Conservation (phyloP, 2,797 vertebrate species). For the Delichon dasypus region DNA sequence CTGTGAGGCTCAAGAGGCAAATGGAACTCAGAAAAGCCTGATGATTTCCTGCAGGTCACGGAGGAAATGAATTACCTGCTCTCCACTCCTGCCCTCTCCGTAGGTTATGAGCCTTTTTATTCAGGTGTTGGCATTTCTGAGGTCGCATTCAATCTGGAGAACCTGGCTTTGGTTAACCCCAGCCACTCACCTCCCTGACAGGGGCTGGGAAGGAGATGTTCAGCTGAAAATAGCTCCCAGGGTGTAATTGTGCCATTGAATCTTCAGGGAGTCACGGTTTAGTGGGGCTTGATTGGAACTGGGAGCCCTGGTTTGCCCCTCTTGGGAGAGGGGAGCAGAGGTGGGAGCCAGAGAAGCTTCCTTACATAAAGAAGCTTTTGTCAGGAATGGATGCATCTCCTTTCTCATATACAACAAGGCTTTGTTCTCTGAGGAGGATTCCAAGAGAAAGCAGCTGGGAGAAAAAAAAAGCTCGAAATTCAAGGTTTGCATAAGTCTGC, state of each 20-base stretch:
- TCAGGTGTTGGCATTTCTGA: not conserved
- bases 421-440: not conserved
- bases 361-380: not conserved
- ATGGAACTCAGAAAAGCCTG: not conserved
- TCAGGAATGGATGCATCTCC: not conserved
- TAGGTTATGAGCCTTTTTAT: not conserved
- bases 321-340: not conserved
- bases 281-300: not conserved
- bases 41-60: not conserved
- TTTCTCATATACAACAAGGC: not conserved
- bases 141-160: accelerated
- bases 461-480: not conserved
- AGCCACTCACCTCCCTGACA: not conserved
- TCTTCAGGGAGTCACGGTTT: not conserved
- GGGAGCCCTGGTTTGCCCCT: not conserved
- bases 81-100: not conserved
- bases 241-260: not conserved
- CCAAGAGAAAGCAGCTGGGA: not conserved
- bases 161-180: not conserved
- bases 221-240: not conserved
- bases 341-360: not conserved
- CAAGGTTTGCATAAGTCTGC: not conserved
- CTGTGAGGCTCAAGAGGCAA: not conserved
- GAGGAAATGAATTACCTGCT: not conserved
- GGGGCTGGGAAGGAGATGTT: not conserved